phyloP scores from a whole-genome alignment of 2,888 invertebrate genomes.

The Deilephila elpenor region DNA sequence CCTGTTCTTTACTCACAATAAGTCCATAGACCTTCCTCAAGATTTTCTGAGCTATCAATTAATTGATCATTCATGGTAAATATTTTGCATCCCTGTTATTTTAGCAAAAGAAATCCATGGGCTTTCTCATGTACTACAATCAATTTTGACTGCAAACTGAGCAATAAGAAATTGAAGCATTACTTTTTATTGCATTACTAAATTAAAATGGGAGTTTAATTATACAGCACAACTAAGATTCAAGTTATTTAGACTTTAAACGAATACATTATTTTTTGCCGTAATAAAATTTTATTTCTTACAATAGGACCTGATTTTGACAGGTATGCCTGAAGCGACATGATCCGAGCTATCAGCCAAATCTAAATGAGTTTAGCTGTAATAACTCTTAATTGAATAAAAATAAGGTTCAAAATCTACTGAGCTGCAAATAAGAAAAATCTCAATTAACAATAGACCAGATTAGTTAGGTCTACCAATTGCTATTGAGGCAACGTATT shows the following conservation, averaged over 20 bases:
- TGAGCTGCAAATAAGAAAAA: neutral
- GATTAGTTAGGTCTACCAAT: neutral
- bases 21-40: too few species aligned
- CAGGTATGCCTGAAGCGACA: conserved; percentile 9
- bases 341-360: neutral
- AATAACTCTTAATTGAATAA: neutral
- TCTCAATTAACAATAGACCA: neutral
- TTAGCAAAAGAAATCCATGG: too few species aligned
- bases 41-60: too few species aligned
- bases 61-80: too few species aligned
- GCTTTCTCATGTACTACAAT: neutral
- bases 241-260: neutral
- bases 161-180: neutral
- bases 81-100: too few species aligned
- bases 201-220: neutral
- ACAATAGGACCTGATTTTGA: neutral
- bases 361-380: neutral
- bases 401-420: too few species aligned
- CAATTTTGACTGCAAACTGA: neutral
- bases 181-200: neutral
- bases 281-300: neutral
- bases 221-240: neutral
- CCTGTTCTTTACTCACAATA: too few species aligned
- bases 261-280: neutral
- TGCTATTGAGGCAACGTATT: neutral